Conservation (phyloP, 2,113 vertebrate species). For the Lophura nycthemera region DNA sequence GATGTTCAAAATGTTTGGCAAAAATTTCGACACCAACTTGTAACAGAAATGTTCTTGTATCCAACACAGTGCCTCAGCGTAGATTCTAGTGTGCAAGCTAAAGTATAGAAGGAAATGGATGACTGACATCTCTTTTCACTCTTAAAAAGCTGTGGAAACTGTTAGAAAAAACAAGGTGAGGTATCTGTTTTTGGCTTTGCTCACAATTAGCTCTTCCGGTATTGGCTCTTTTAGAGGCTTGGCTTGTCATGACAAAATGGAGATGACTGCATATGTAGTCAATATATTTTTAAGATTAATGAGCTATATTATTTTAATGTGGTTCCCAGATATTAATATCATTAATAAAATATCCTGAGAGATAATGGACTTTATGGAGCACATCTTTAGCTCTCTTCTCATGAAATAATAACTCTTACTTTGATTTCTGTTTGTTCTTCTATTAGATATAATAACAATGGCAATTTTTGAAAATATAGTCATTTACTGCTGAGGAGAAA, state of each 20-base stretch:
- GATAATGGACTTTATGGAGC: neutral
- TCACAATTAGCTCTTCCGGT: neutral
- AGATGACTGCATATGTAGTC: neutral
- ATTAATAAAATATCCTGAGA: neutral
- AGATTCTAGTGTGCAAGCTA: neutral
- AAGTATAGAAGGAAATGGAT: neutral
- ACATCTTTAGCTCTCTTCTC: neutral
- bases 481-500: neutral
- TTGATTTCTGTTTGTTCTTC: neutral
- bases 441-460: neutral
- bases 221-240: neutral
- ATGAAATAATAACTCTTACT: neutral
- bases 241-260: neutral
- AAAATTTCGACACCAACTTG: neutral
- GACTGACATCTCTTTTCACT: neutral
- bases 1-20: neutral
- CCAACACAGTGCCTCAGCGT: neutral
- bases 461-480: neutral
- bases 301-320: neutral
- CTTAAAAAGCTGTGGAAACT: neutral
- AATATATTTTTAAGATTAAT: neutral
- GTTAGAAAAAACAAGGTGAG: neutral
- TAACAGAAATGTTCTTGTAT: neutral
- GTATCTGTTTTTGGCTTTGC: neutral
- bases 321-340: neutral